Conservation (phyloP, 2,888 invertebrate species). For the Xanthia icteritia region DNA sequence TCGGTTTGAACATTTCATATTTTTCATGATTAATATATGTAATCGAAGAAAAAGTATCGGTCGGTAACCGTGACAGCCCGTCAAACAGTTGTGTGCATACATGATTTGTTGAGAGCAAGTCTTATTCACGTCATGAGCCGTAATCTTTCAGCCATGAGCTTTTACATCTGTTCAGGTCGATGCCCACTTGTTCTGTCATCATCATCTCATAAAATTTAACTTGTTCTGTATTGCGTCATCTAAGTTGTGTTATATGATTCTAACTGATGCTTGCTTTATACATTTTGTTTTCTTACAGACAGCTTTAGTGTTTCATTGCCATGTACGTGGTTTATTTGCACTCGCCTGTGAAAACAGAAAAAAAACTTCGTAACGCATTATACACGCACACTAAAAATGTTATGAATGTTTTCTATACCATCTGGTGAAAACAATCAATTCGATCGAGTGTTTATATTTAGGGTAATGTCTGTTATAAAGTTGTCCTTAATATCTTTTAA, state of each 20-base stretch:
- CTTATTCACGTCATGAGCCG: slow-evolving; percentile 81
- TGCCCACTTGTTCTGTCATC: slow-evolving; percentile 69
- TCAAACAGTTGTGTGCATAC: slow-evolving; percentile 83
- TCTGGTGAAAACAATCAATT: slow-evolving; percentile 43
- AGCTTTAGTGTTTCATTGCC: slow-evolving; percentile 74
- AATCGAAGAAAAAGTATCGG: slow-evolving; percentile 71
- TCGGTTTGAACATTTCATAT: slow-evolving; percentile 39
- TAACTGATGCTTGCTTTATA: slow-evolving; percentile 79
- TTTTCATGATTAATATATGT: slow-evolving; percentile 33
- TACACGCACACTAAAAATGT: slow-evolving; percentile 68
- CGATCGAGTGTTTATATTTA: slow-evolving; percentile 29
- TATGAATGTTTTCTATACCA: slow-evolving; percentile 40
- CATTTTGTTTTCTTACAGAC: slow-evolving; percentile 70
- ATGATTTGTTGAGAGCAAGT: slow-evolving; percentile 77
- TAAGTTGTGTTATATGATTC: slow-evolving; percentile 72
- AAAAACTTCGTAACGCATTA: slow-evolving; percentile 59
- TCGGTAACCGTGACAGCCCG: slow-evolving; percentile 81
- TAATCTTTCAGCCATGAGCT: slow-evolving; percentile 79
- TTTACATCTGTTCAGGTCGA: slow-evolving; percentile 73
- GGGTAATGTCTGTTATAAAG: slow-evolving; percentile 24
- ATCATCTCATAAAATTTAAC: slow-evolving; percentile 69
- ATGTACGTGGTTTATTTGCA: slow-evolving; percentile 72
- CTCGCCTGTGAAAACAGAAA: slow-evolving; percentile 66
- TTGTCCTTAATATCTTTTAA: slow-evolving; percentile 28
- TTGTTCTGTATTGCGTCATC: slow-evolving; percentile 69